Evolutionary conservation across 2,113 vertebrate species (phyloP).

Genomic region (Tichodroma muraria): DNA sequence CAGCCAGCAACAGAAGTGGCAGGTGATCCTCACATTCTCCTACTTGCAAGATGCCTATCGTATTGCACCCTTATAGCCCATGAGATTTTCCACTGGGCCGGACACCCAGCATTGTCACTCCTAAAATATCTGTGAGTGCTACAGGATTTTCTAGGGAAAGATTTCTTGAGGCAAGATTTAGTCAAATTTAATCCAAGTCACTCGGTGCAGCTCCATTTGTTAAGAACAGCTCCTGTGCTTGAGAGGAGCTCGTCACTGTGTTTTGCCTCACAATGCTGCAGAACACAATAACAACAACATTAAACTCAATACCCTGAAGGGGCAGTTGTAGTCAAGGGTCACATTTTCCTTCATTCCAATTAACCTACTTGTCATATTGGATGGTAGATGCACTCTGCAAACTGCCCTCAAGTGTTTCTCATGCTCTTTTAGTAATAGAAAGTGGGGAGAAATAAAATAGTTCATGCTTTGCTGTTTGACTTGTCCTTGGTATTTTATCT

Average conservation of each 20-base stretch:
- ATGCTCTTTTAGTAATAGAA: conserved; percentile 62
- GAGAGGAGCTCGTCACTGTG: conserved; percentile 4
- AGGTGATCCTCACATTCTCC: neutral
- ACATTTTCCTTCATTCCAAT: conserved; percentile 68
- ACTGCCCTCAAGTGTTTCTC: conserved; percentile 54
- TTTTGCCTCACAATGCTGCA: conserved; percentile 34
- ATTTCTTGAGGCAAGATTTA: conserved; percentile 52
- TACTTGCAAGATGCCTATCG: neutral
- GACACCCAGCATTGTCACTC: conserved; percentile 18
- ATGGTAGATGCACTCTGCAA: conserved; percentile 43
- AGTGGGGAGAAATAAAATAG: conserved; percentile 30
- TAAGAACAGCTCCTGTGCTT: conserved; percentile 11
- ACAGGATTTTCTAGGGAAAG: conserved; percentile 48
- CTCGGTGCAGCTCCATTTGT: conserved; percentile 6
- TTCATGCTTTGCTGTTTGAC: conserved; percentile 29
- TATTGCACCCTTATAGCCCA: neutral
- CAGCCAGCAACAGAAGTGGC: neutral
- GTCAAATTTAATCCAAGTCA: conserved; percentile 58
- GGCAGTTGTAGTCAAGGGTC: conserved; percentile 56
- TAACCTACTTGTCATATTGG: conserved; percentile 64
- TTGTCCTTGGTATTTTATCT: conserved; percentile 34
- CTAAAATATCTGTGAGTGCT: conserved; percentile 43
- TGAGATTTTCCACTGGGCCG: conserved; percentile 3
- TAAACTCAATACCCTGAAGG: conserved; percentile 60
- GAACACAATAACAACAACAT: conserved; percentile 63